A percentile compares a stretch with the other conserved stretches of the same genome.
These are phyloP conservation scores for Rhinolophus ferrumequinum DNA, from an alignment of 2,113 vertebrate genomes.

Conservation along the genomic window DNA sequence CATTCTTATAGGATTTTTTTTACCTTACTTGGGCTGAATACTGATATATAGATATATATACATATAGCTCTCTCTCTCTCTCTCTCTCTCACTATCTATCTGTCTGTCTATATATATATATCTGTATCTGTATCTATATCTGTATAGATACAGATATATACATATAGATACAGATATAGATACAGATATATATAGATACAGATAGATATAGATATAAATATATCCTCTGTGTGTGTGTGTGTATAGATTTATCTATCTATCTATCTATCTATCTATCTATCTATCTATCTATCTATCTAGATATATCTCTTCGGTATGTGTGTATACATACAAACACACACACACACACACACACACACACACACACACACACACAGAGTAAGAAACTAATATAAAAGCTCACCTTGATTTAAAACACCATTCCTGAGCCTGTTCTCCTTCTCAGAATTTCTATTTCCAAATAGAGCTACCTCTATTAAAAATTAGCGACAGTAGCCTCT, in stretches of 20 bases:
- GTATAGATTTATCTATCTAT: not conserved
- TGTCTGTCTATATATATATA: no score
- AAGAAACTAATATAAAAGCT: not conserved
- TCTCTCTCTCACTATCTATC: no score
- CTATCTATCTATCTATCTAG: no score
- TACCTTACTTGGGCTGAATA: not conserved
- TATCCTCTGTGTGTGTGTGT: no score
- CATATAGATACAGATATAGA: no score
- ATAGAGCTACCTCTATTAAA: constrained; percentile 66
- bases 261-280: no score
- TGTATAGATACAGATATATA: no score
- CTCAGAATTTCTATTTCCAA: constrained; percentile 56
- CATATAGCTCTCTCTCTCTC: no score
- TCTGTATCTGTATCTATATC: no score
- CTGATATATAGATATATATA: not conserved
- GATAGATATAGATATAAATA: no score
- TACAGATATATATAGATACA: no score
- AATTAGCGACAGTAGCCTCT: constrained; percentile 50
- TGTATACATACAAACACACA: not conserved
- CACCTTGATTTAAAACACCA: constrained; percentile 51
- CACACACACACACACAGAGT: not conserved
- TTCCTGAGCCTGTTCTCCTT: not conserved
- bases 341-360: rapidly evolving
- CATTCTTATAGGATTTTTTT: not conserved
- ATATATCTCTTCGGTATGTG: no score